Evolutionary conservation across 1,140 invertebrate species (phyloP), one percentile per base, ranked within the genome.

Genomic region (Caenorhabditis briggsae): DNA sequence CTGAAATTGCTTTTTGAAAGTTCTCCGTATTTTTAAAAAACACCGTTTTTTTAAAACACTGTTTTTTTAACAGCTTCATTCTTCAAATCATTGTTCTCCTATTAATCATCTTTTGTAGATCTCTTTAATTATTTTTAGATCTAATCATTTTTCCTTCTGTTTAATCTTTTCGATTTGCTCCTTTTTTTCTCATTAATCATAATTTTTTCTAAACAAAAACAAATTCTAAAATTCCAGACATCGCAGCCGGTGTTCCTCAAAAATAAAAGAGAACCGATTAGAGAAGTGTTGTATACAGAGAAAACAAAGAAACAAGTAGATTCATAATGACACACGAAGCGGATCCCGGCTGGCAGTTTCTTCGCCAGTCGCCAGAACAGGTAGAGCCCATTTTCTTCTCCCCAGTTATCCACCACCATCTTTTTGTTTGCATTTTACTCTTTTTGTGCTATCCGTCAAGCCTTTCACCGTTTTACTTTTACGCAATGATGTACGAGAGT

Each of bases 281-380:
- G 53, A 58, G 46, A 33, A 33, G 33, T 33, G 48, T 83, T 83
- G 25, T 46, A 59, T 11, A 58, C 7, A 0, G 23, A 55, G 48
- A 55, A 55, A 70, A 58, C 6, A 14, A 78, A n/a, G 59, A 59
- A 50, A 61, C 58, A 84, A 84, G 33, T 64, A 84, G 56, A 83
- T 65, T 50, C 46, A 84, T 85, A 87, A 87, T 82, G 65, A 78
- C 65, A 59, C 46, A 84, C 48, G 83, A 84, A 55, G 58, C 83
- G 56, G 92, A 92, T 70, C 92, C 91, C 14, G 91, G 90, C 59
- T 92, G 91, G 91, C 91, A 90, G 82, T 92, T 86, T 86, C 86
- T 92, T 56, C 89, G 91, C n/a, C 90, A 91, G 86, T 88, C 89
- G 16, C 87, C 90, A 58, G 91, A 90, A 61, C 90, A 92, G 88